phyloP scores from a whole-genome alignment of 2,888 invertebrate species.

The Endotricha flammealis region DNA sequence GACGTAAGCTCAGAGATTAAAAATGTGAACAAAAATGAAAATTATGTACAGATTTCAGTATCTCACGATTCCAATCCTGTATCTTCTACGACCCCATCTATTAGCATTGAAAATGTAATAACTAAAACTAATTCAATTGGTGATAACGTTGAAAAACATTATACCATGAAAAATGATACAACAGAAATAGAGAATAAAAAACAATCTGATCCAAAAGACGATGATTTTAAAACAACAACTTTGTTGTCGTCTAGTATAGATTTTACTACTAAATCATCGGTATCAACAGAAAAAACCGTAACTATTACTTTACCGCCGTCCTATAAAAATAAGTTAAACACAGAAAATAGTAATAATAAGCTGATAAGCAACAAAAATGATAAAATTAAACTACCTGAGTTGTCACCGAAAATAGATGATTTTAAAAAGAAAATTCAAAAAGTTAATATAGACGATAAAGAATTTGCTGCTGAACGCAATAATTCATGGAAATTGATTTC shows the following conservation, averaged over 20 bases:
- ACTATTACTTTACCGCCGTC: conserved; percentile 13
- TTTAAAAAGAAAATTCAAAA: conserved; percentile 71
- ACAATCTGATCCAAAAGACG: conserved; percentile 5
- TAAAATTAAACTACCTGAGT: conserved; percentile 34
- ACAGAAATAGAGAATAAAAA: too few species aligned
- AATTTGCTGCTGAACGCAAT: conserved; percentile 54
- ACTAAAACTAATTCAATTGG: not conserved
- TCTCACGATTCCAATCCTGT: conserved; percentile 16
- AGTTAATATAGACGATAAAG: conserved; percentile 66
- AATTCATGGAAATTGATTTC: conserved; percentile 79
- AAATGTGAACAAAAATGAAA: conserved; percentile 20
- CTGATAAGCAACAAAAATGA: conserved; percentile 20
- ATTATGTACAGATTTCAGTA: conserved; percentile 33
- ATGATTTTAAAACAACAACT: conserved; percentile 11
- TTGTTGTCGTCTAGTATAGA: conserved; percentile 9
- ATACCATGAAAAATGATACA: not conserved
- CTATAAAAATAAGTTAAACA: conserved; percentile 26
- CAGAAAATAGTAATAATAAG: conserved; percentile 16
- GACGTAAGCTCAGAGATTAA: conserved; percentile 13
- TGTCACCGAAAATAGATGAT: conserved; percentile 59
- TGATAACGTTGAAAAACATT: not conserved
- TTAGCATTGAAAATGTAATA: not conserved
- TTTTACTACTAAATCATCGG: conserved; percentile 10
- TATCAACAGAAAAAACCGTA: conserved; percentile 12
- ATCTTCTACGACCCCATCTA: not conserved